Conservation (phyloP, 2,113 vertebrate species). For the Clarias gariepinus region DNA sequence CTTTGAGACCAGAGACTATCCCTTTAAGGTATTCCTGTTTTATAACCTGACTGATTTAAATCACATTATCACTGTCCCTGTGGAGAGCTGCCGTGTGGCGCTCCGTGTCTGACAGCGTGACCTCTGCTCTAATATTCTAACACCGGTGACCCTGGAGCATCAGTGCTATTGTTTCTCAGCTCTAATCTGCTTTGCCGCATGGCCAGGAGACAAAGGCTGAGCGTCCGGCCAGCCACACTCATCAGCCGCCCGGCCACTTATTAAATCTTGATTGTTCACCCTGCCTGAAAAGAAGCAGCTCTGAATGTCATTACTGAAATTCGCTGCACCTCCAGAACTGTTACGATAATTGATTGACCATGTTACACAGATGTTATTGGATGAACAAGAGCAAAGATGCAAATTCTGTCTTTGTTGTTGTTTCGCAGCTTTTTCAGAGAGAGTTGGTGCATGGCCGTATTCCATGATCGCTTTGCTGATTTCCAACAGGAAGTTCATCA, state of each 20-base stretch:
- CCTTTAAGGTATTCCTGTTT: neutral
- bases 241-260: conserved; percentile 86
- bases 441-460: conserved; percentile 84
- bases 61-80: conserved; percentile 30
- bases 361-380: conserved; percentile 76
- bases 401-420: neutral
- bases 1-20: neutral
- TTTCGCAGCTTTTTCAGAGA: conserved; percentile 87
- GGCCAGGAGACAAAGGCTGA: conserved; percentile 84
- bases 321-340: conserved; percentile 82
- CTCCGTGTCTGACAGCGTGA: conserved; percentile 55
- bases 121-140: conserved; percentile 67
- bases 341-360: conserved; percentile 87
- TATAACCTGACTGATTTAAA: conserved; percentile 2
- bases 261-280: conserved; percentile 88
- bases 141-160: conserved; percentile 71
- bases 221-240: conserved; percentile 79
- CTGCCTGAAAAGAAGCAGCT: conserved; percentile 82
- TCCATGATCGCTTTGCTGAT: conserved; percentile 90
- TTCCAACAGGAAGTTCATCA: conserved; percentile 85
- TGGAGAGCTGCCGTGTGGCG: conserved; percentile 21
- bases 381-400: conserved; percentile 60
- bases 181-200: conserved; percentile 89
- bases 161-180: conserved; percentile 84
- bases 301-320: conserved; percentile 88